Percentiles rank a stretch among this genome's conserved stretches.
phyloP scores from a whole-genome alignment of 2,888 invertebrate genomes.

The Melinopterus prodromus region DNA sequence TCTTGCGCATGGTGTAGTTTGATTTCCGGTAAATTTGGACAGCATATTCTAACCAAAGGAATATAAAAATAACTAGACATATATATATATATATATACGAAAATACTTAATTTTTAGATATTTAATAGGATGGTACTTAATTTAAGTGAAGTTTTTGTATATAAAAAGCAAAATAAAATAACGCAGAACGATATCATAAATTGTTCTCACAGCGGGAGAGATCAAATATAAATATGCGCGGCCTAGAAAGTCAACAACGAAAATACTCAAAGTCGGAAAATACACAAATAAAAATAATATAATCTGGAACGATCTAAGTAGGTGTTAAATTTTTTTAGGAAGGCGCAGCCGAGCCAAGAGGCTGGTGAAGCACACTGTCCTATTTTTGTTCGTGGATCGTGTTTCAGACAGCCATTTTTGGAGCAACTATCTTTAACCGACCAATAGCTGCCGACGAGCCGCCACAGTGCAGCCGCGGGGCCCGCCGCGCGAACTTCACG shows the following conservation, averaged over 20 bases:
- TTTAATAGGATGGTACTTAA: too few species aligned
- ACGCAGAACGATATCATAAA: neutral
- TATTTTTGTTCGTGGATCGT: slow-evolving; percentile 69
- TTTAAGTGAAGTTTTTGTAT: too few species aligned
- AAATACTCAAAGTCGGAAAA: slow-evolving; percentile 11
- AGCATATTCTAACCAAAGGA: too few species aligned
- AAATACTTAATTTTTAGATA: too few species aligned
- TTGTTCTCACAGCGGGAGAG: neutral
- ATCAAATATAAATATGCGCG: neutral
- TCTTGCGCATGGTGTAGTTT: too few species aligned
- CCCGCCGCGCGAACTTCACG: slow-evolving; percentile 4
- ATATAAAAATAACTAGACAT: too few species aligned
- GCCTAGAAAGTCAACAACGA: neutral
- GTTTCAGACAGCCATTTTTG: slow-evolving; percentile 72
- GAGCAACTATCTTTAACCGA: slow-evolving; percentile 66
- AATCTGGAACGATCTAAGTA: slow-evolving; percentile 39
- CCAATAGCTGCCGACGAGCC: slow-evolving; percentile 52
- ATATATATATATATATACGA: too few species aligned
- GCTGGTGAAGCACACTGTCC: slow-evolving; percentile 56
- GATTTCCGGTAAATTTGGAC: too few species aligned
- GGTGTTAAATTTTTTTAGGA: slow-evolving; percentile 46
- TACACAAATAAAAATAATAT: slow-evolving; percentile 36
- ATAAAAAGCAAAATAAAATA: neutral
- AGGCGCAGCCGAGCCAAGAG: slow-evolving; percentile 25
- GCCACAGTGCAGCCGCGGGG: slow-evolving; percentile 37